A percentile compares a stretch with the other conserved stretches of the same genome.
Evolutionary conservation across 2,797 vertebrate species (phyloP).

Genomic region (Psittacula echo): DNA sequence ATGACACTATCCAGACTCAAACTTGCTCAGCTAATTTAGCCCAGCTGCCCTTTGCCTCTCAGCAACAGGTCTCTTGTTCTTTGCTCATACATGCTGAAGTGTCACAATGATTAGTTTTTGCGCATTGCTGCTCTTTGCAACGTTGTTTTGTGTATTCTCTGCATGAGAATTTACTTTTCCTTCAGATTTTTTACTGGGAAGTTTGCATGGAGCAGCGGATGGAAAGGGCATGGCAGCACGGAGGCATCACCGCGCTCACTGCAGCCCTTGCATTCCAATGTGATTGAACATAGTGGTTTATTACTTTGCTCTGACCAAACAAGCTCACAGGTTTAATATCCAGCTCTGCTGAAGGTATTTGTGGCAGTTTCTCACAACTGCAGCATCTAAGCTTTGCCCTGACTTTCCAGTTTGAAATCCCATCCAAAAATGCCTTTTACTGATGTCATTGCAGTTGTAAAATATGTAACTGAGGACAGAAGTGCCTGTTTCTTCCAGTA

Average conservation of each 20-base stretch:
- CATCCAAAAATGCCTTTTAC: neutral
- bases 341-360: constrained; percentile 49
- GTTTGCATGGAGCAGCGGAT: neutral
- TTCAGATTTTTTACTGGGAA: neutral
- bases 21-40: constrained; percentile 79
- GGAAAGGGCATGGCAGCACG: neutral
- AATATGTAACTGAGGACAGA: neutral
- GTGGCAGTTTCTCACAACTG: constrained; percentile 18
- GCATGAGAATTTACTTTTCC: neutral
- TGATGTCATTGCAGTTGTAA: constrained; percentile 25
- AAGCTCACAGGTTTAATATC: constrained; percentile 50
- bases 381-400: constrained; percentile 11
- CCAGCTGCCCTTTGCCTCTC: constrained; percentile 79
- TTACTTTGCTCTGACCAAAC: constrained; percentile 59
- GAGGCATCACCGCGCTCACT: neutral
- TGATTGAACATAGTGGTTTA: constrained; percentile 65
- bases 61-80: constrained; percentile 73
- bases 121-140: neutral
- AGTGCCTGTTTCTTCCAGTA: constrained; percentile 34
- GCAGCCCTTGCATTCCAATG: constrained; percentile 51
- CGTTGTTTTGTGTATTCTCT: neutral
- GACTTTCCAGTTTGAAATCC: neutral
- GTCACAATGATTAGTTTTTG: constrained; percentile 65
- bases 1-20: constrained; percentile 83
- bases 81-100: neutral